Base-by-base conservation (phyloP, 2,113 vertebrate species). In the Bubo scandiacus region DNA sequence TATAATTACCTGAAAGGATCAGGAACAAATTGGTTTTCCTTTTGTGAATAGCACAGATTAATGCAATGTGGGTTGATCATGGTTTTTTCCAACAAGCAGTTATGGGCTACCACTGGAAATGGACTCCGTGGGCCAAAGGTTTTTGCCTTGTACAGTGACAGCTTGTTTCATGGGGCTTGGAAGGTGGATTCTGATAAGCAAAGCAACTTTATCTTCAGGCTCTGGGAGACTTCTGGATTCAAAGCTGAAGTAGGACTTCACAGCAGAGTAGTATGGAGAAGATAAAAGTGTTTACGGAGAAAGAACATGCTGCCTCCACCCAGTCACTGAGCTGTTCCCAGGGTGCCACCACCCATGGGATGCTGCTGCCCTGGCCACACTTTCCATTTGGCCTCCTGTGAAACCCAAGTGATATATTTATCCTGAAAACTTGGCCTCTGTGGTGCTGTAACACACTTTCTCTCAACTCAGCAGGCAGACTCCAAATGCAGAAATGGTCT, bases 1-100 rank as follows among this genome's bases (percentile, higher is more conserved):
- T 71, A 55, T 79, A 81, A 95, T 95, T 86, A 83, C 81, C 81
- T 88, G 89, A 38, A 80, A 72, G 84, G 54, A 59, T 90, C 26
- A 27, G 84, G 84, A 62, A 73, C 55, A 82, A 94, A 81, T 45
- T 71, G 55, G 51, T 85, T 84, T 75, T 52, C 57, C 57, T 68
- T 80, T 55, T 61, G n/a, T 91, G 90, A 51, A 43, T 18, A 65
- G 43, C 61, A 38, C 52, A 61, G 88, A 83, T 95, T 94, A 72
- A 59, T 65, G 27, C 40, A 10, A n/a, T 51, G 73, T 49, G 81
- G 42, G 34, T 30, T 51, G 51, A 32, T 0, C 9, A 27, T 45
- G 52, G 1, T 6, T 77, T 68, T 86, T 73, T 54, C 57, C 11
- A 17, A 67, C 20, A 30, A 45, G 25, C 45, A 45, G 54, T 51